A percentile compares a stretch with the other conserved stretches of the same genome.
phyloP scores from a whole-genome alignment of 2,888 invertebrate species.

The Caenorhabditis becei region DNA sequence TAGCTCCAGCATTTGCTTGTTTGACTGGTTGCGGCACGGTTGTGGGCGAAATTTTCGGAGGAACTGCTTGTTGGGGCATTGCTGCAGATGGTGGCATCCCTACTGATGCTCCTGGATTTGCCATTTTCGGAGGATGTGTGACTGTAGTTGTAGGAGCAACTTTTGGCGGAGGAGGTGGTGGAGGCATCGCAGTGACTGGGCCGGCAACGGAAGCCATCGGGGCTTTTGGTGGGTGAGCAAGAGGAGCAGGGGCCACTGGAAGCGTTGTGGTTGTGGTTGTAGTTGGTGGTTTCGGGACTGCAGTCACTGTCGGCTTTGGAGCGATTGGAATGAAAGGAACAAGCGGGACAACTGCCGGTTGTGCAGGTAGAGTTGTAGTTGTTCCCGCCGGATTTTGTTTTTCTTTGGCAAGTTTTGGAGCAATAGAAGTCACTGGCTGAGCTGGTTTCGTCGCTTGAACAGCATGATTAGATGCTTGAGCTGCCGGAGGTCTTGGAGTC shows the following conservation, averaged over 20 bases:
- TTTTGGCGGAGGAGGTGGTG: not conserved
- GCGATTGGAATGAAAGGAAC: no score
- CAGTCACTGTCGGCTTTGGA: no score
- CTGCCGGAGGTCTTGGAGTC: not conserved
- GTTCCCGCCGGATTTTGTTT: no score
- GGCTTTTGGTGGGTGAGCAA: not conserved
- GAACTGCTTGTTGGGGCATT: not conserved
- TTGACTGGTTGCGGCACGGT: no score
- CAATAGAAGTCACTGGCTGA: not conserved
- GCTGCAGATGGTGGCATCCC: slow-evolving; percentile 6
- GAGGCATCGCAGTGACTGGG: not conserved
- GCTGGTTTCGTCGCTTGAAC: slow-evolving; percentile 4
- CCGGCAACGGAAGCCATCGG: not conserved
- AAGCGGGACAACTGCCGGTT: no score
- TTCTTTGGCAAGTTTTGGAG: not conserved
- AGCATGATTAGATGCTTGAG: no score
- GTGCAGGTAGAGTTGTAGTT: no score
- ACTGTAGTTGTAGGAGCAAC: not conserved
- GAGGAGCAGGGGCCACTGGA: not conserved
- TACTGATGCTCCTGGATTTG: not conserved
- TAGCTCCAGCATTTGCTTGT: no score
- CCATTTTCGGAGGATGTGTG: not conserved
- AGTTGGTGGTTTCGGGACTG: no score
- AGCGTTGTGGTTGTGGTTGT: no score
- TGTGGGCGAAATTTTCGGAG: not conserved